Base-by-base conservation (phyloP, 2,797 vertebrate genomes). In the Phylloscopus collybita region DNA sequence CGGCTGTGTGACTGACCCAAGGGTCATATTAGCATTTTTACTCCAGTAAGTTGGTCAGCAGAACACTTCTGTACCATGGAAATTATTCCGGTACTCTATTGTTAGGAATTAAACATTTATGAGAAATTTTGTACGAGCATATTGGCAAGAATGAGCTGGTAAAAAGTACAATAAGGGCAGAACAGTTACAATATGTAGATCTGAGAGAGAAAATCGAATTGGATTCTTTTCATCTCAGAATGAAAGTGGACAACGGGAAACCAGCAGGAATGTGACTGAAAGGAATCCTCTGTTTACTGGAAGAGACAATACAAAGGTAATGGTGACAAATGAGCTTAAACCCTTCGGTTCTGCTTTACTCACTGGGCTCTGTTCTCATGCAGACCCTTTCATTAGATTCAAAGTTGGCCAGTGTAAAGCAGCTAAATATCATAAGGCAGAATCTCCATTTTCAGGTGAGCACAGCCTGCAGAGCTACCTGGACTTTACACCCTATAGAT, bases 101-200 rank as follows among this genome's bases (percentile, higher is more conserved):
- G 96, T 90, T 85, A 75, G 32, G 89, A 95, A 95, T 96, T 92
- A 96, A 97, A 96, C 86, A 95, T 96, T 95, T 85, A 96, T 95
- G 89, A 94, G 83, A 89, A 89, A 95, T 96, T 96, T 95, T 90
- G 88, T 95, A 95, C 65, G 10, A 94, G 72, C 66, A 30, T 84
- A 88, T 92, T 91, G 93, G 67, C 84, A 94, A 93, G 88, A 94
- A 91, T 66, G 89, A 94, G 69, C 66, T 66, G 36, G 42, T 78
- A 93, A 89, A 79, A 91, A 57, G 70, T 74, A 91, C 78, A 61
- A 20, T 54, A 64, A 94, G 74, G 61, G 66, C 67, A 88, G 36
- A 83, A 64, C 59, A 67, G 54, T 91, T 90, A 69, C 91, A 87
- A 54, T 78, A 88, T 54, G 42, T 65, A 85, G 85, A 94, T 81